Percentiles rank a stretch among this genome's conserved stretches.
phyloP scores from a whole-genome alignment of 2,113 vertebrate species.

The Osmerus mordax region DNA sequence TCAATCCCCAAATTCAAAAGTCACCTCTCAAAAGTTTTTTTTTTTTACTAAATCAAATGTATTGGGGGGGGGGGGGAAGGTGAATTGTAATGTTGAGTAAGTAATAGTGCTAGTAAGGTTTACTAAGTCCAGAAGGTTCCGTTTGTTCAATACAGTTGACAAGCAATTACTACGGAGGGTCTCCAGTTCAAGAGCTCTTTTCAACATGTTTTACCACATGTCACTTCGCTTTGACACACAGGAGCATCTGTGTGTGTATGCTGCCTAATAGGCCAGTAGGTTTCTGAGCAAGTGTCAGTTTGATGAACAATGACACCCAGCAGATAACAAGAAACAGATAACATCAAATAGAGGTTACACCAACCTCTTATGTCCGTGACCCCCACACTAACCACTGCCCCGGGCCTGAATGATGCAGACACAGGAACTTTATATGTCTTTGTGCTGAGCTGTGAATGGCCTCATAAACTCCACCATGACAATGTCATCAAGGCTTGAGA shows the following conservation, averaged over 20 bases:
- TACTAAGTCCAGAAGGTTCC: too few relatives aligned
- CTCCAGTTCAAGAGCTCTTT: too few relatives aligned
- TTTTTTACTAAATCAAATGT: background rate
- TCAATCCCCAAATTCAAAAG: background rate
- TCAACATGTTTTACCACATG: too few relatives aligned
- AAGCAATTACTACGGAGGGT: too few relatives aligned
- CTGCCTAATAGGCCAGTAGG: background rate
- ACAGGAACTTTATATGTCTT: constrained; percentile 22
- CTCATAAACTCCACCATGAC: constrained; percentile 35
- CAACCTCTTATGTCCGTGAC: constrained; percentile 28
- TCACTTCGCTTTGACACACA: background rate
- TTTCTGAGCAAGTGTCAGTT: constrained; percentile 20
- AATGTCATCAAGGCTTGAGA: constrained; percentile 32
- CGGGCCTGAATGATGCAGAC: constrained; percentile 19
- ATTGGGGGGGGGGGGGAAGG: background rate
- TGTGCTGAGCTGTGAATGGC: constrained; percentile 26
- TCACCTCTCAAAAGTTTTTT: background rate
- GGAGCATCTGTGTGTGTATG: background rate
- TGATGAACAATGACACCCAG: constrained; percentile 25
- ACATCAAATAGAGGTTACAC: constrained; percentile 37
- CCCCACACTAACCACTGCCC: constrained; percentile 18
- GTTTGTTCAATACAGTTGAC: too few relatives aligned
- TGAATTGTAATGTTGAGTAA: too few relatives aligned
- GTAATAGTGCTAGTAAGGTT: too few relatives aligned
- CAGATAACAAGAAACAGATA: constrained; percentile 8